A percentile compares a stretch with the other conserved stretches of the same genome.
phyloP scores from a whole-genome alignment of 2,113 vertebrate genomes.

The Syngnathoides biaculeatus region DNA sequence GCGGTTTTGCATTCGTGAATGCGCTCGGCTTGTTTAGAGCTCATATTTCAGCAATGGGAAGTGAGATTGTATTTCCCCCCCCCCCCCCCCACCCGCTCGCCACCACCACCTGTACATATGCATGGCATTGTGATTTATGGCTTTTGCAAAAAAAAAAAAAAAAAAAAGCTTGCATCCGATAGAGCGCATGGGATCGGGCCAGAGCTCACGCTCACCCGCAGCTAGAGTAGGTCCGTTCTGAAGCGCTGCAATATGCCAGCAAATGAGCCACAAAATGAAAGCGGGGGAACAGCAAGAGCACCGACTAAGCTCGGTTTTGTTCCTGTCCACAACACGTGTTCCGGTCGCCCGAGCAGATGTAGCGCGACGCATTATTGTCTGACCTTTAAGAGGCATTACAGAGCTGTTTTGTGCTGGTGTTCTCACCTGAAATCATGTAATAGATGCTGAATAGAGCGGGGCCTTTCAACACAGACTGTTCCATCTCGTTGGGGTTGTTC shows the following conservation, averaged over 20 bases:
- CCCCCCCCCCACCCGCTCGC: not conserved
- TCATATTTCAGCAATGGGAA: slow-evolving; percentile 36
- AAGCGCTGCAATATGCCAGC: slow-evolving; percentile 42
- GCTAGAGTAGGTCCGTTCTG: slow-evolving; percentile 39
- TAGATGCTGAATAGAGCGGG: slow-evolving; percentile 20
- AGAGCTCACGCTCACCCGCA: slow-evolving; percentile 10
- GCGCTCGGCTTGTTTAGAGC: slow-evolving; percentile 11
- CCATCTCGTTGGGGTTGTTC: not conserved
- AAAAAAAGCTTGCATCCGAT: slow-evolving; percentile 12
- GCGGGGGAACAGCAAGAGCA: slow-evolving; percentile 21
- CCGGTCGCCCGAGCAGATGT: slow-evolving; percentile 5
- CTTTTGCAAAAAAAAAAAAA: slow-evolving; percentile 20
- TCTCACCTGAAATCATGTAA: slow-evolving; percentile 36
- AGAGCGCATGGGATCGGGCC: slow-evolving; percentile 5
- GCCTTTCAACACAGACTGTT: not conserved
- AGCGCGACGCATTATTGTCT: not conserved
- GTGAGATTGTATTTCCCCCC: slow-evolving; percentile 39
- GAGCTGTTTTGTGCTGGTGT: slow-evolving; percentile 12
- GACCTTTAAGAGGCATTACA: not conserved
- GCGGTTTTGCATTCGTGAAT: slow-evolving; percentile 18
- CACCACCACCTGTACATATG: slow-evolving; percentile 29
- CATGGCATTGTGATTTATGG: slow-evolving; percentile 53
- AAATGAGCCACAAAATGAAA: slow-evolving; percentile 58
- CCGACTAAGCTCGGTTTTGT: slow-evolving; percentile 17
- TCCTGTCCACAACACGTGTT: slow-evolving; percentile 2